Percentiles rank a stretch among this genome's conserved stretches.
Evolutionary conservation across 1,140 invertebrate genomes (phyloP).

Genomic region (Cydia pomonella): DNA sequence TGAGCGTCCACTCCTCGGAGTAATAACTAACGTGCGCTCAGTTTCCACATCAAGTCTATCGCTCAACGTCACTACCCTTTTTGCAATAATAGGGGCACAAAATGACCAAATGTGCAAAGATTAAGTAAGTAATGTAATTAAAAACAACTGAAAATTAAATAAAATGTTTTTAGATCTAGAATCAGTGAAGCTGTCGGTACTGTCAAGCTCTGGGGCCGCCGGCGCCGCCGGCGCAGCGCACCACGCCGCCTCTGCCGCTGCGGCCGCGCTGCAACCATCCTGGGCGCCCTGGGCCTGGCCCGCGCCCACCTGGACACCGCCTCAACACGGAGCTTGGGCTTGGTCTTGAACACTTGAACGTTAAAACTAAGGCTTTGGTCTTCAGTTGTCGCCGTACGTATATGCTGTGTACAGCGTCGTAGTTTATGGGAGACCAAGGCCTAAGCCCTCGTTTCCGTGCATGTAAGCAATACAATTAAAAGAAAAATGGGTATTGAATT

Average conservation of each 20-base stretch:
- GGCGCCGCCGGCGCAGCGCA: conserved; percentile 72
- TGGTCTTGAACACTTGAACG: conserved; percentile 49
- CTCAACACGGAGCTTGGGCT: conserved; percentile 47
- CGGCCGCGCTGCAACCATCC: conserved; percentile 59
- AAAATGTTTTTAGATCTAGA: conserved; percentile 56
- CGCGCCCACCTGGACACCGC: conserved; percentile 42
- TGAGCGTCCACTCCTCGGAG: no score
- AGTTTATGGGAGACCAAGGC: no score
- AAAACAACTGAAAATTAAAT: no score
- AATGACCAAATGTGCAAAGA: no score
- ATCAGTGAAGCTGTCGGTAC: conserved; percentile 67
- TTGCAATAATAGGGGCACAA: no score
- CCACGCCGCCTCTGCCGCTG: conserved; percentile 67
- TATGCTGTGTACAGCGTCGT: no score
- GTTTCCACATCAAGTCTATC: no score
- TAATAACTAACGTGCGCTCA: no score
- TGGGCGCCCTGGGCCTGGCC: conserved; percentile 42
- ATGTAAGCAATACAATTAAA: not conserved
- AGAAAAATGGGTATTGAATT: no score
- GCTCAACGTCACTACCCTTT: no score
- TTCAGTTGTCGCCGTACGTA: not conserved
- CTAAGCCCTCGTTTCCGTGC: not conserved
- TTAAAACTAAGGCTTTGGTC: not conserved
- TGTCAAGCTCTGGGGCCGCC: conserved; percentile 71
- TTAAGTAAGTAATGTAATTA: no score